A percentile compares a stretch with the other conserved stretches of the same genome.
Conservation (phyloP, 1,140 invertebrate genomes). For the Bursaphelenchus mucronatus region DNA sequence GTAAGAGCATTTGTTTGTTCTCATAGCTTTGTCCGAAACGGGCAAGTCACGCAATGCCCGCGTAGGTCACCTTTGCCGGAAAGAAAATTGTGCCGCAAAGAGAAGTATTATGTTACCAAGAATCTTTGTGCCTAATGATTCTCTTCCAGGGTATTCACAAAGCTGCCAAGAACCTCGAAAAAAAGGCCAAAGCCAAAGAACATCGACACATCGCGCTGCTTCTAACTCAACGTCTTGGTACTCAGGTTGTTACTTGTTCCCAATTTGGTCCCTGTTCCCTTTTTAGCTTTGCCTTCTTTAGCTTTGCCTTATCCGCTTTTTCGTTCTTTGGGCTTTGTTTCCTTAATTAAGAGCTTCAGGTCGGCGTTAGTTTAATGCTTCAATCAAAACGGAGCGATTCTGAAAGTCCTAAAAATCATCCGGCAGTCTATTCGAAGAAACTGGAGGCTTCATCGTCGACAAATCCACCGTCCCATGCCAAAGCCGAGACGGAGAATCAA, state of each 20-base stretch:
- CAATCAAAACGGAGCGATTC: slow-evolving; percentile 17
- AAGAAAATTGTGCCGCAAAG: neutral
- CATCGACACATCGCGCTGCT: slow-evolving; percentile 58
- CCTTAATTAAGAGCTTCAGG: slow-evolving; percentile 37
- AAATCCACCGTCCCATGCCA: no score
- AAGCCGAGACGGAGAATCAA: no score
- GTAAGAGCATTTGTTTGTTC: slow-evolving; percentile 18
- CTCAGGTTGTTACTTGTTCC: slow-evolving; percentile 42
- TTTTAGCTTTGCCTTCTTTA: slow-evolving; percentile 18
- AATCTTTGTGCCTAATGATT: neutral
- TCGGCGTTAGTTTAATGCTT: slow-evolving; percentile 58
- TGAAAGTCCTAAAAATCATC: no score
- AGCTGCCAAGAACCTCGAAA: slow-evolving; percentile 60
- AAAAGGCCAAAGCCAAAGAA: slow-evolving; percentile 59
- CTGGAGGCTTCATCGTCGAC: no score
- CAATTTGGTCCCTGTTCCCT: slow-evolving; percentile 13
- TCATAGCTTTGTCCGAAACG: no score
- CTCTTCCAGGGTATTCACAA: slow-evolving; percentile 58
- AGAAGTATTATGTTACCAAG: slow-evolving; percentile 2
- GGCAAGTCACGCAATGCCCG: no score
- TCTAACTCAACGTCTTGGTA: slow-evolving; percentile 57
- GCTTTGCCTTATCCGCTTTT: neutral
- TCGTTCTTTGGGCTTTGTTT: neutral
- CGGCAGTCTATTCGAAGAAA: no score
- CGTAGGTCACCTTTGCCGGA: no score